phyloP scores from a whole-genome alignment of 2,888 invertebrate genomes.

The Patella pellucida region DNA sequence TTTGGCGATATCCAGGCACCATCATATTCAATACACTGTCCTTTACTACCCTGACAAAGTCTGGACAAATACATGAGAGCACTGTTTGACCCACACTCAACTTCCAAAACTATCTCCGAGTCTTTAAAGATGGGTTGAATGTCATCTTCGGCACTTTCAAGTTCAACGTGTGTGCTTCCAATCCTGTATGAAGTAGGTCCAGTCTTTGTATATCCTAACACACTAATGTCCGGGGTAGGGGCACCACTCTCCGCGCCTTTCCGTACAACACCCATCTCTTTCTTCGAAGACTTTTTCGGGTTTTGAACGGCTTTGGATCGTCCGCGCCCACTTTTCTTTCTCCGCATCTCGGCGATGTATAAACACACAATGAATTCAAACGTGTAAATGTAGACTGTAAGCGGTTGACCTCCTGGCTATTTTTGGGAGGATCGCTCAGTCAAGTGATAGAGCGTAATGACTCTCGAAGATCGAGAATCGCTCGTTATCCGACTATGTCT shows the following conservation, averaged over 20 bases:
- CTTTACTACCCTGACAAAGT: constrained; percentile 72
- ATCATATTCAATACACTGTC: constrained; percentile 72
- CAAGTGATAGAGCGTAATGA: constrained; percentile 10
- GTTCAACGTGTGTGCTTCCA: constrained; percentile 35
- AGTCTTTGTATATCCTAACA: constrained; percentile 37
- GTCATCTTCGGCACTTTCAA: constrained; percentile 43
- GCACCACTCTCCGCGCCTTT: constrained; percentile 1
- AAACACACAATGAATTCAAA: too few species aligned
- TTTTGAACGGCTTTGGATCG: constrained; percentile 19
- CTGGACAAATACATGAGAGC: constrained; percentile 68
- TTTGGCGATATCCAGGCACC: constrained; percentile 73
- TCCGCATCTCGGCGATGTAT: constrained; percentile 4
- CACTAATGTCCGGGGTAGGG: constrained; percentile 23
- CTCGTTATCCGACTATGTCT: constrained; percentile 1
- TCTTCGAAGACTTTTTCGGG: neutral
- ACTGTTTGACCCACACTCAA: constrained; percentile 70
- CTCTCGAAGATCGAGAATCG: neutral
- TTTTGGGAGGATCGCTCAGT: neutral
- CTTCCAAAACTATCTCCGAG: constrained; percentile 64
- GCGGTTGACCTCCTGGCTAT: too few species aligned
- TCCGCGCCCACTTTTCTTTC: constrained; percentile 18
- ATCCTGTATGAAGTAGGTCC: constrained; percentile 36
- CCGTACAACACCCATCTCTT: neutral
- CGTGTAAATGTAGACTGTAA: too few species aligned
- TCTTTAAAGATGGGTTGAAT: constrained; percentile 39